Evolutionary conservation across 2,113 vertebrate species (phyloP).

Genomic region (Vidua chalybeata): DNA sequence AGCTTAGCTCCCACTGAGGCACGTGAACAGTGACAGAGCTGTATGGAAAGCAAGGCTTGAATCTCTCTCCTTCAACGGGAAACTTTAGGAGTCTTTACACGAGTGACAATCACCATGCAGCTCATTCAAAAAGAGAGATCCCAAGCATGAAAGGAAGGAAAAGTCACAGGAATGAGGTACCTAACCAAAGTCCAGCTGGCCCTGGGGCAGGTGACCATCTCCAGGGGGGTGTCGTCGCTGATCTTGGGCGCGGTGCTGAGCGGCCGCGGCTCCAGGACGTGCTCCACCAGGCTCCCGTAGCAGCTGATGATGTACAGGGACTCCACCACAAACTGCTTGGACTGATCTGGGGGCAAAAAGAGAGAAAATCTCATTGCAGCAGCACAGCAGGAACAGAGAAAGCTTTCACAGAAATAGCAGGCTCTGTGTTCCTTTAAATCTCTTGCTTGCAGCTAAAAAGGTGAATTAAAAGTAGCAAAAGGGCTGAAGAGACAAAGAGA

Average conservation of each 20-base stretch:
- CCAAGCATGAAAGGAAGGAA: background rate
- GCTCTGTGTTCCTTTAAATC: background rate
- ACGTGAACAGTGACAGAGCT: background rate
- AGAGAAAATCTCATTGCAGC: background rate
- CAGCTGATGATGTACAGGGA: constrained; percentile 95
- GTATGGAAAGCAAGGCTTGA: accelerated
- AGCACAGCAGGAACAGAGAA: background rate
- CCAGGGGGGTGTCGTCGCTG: constrained; percentile 93
- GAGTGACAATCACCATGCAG: background rate
- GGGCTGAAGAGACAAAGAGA: background rate
- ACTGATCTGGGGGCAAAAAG: constrained; percentile 82
- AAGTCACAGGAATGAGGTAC: constrained; percentile 61
- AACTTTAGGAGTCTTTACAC: accelerated
- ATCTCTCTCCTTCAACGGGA: background rate
- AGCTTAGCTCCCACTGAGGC: background rate
- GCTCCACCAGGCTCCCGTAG: constrained; percentile 94
- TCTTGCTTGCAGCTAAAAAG: background rate
- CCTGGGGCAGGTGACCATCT: constrained; percentile 89
- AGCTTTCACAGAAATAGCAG: accelerated
- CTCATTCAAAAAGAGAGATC: background rate
- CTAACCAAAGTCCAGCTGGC: constrained; percentile 95
- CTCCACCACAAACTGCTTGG: constrained; percentile 91
- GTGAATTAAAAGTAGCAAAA: background rate
- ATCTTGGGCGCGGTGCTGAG: constrained; percentile 92
- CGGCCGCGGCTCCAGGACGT: constrained; percentile 91